These are phyloP conservation scores for Battus philenor DNA, from an alignment of 1,140 invertebrate genomes.

Conservation along the genomic window DNA sequence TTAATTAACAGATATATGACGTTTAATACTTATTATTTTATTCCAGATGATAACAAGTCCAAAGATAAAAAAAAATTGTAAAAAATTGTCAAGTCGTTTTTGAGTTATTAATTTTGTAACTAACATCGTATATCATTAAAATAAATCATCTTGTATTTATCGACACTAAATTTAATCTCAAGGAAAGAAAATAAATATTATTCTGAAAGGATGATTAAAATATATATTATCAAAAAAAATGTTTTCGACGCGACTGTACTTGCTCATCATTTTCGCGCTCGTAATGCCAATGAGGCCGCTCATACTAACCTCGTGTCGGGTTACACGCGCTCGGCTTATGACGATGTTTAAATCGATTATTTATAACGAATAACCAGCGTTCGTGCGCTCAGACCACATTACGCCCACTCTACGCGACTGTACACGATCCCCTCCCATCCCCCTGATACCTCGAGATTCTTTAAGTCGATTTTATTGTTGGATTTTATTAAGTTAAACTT, in stretches of 20 bases:
- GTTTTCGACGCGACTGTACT: constrained; percentile 29
- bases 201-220: too few species aligned
- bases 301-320: constrained; percentile 38
- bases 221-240: too few species aligned
- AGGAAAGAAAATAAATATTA: too few species aligned
- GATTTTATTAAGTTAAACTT: constrained; percentile 40
- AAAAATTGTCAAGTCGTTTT: too few species aligned
- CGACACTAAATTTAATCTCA: too few species aligned
- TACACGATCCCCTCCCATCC: constrained; percentile 33
- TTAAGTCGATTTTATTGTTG: constrained; percentile 35
- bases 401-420: constrained; percentile 39
- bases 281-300: constrained; percentile 30
- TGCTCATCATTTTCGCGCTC: constrained; percentile 45
- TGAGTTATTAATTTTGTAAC: too few species aligned
- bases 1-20: too few species aligned
- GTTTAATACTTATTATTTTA: too few species aligned
- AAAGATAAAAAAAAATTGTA: too few species aligned
- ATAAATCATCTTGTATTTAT: too few species aligned
- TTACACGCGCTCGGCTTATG: constrained; percentile 38
- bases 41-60: too few species aligned
- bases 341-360: constrained; percentile 57
- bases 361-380: constrained; percentile 44
- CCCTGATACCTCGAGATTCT: constrained; percentile 36
- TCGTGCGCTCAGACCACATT: constrained; percentile 43
- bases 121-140: too few species aligned